Evolutionary conservation across 1,140 invertebrate species (phyloP).

Genomic region (Caerostris extrusa): DNA sequence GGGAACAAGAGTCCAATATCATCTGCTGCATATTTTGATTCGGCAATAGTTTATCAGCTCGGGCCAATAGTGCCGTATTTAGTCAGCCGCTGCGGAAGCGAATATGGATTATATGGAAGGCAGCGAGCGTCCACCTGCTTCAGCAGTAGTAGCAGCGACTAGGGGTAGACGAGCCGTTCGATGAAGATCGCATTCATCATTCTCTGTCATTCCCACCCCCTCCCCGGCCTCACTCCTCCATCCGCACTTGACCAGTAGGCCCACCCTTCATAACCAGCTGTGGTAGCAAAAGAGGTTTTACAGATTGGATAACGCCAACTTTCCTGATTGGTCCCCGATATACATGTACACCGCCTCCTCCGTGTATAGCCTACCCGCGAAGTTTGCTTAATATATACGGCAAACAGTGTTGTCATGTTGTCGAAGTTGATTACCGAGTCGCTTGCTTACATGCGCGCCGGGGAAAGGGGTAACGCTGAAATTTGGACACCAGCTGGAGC

Average conservation of each 20-base stretch:
- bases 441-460: constrained; percentile 33
- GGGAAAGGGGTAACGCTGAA: constrained; percentile 5
- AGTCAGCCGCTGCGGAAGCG: constrained; percentile 34
- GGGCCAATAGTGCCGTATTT: constrained; percentile 35
- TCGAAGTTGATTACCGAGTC: constrained; percentile 41
- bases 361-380: neutral
- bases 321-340: constrained; percentile 56
- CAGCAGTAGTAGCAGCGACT: neutral
- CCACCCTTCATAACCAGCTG: constrained; percentile 63
- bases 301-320: constrained; percentile 46
- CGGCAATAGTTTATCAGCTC: constrained; percentile 52
- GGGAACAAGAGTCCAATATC: constrained; percentile 35
- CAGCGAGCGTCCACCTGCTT: neutral
- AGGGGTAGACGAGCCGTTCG: constrained; percentile 3
- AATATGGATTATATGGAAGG: constrained; percentile 58
- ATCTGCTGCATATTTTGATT: constrained; percentile 55
- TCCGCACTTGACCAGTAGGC: constrained; percentile 52
- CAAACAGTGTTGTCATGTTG: constrained; percentile 53
- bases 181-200: constrained; percentile 72
- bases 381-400: constrained; percentile 62
- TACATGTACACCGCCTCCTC: constrained; percentile 29
- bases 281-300: constrained; percentile 62
- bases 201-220: constrained; percentile 55
- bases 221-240: constrained; percentile 29
- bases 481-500: constrained; percentile 51